Evolutionary conservation across 2,888 invertebrate species (phyloP).

Genomic region (Penaeus monodon): DNA sequence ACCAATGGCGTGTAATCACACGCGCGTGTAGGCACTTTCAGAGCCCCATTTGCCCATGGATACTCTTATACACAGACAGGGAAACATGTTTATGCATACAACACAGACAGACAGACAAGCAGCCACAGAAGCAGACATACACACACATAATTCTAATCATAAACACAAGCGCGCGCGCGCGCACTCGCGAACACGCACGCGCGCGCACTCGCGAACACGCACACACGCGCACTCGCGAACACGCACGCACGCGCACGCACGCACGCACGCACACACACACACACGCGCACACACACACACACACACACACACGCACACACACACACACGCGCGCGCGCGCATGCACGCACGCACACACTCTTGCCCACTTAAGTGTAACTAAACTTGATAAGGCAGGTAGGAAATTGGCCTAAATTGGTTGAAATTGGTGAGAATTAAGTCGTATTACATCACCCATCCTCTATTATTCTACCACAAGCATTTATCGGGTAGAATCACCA

Average conservation of each 20-base stretch:
- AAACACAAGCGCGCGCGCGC: not conserved
- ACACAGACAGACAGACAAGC: too few relatives aligned
- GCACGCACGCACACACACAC: not conserved
- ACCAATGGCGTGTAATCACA: too few relatives aligned
- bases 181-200: not conserved
- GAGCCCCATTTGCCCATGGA: too few relatives aligned
- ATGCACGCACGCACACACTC: not conserved
- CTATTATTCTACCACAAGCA: constrained; percentile 8
- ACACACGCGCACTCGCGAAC: not conserved
- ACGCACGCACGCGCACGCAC: not conserved
- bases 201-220: not conserved
- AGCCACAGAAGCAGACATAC: not conserved
- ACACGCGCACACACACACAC: not conserved
- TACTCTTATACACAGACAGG: too few relatives aligned
- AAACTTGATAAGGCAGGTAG: constrained; percentile 43
- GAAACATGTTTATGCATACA: too few relatives aligned
- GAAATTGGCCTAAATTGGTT: constrained; percentile 46
- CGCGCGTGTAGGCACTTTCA: too few relatives aligned
- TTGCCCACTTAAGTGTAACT: constrained; percentile 33
- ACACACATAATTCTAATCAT: not conserved
- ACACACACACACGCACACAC: not conserved
- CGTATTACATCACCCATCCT: constrained; percentile 10
- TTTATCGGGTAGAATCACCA: not conserved
- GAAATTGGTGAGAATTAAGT: constrained; percentile 44
- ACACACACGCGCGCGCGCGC: not conserved